Conservation (phyloP, 2,888 invertebrate species). For the Nephrotoma flavescens region DNA sequence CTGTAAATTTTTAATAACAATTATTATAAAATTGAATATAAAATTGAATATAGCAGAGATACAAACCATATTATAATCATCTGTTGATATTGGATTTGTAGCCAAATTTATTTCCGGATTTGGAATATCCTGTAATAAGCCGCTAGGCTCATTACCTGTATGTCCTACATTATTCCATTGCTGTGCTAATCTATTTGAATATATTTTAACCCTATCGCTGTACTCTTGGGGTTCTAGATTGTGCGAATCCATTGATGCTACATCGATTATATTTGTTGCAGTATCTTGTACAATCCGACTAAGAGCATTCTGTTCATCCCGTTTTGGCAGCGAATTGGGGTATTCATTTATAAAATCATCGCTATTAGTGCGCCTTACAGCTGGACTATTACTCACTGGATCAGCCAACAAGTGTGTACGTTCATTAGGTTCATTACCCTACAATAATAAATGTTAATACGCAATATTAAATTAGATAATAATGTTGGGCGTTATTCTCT, state of each 20-base stretch:
- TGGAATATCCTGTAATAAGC: slow-evolving; percentile 57
- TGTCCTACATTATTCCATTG: slow-evolving; percentile 33
- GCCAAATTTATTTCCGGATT: slow-evolving; percentile 53
- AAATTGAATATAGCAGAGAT: neutral
- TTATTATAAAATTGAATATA: neutral
- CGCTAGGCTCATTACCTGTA: slow-evolving; percentile 21
- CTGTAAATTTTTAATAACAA: slow-evolving; percentile 34
- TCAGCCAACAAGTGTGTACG: slow-evolving; percentile 66
- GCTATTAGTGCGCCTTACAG: slow-evolving; percentile 56
- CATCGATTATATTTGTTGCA: slow-evolving; percentile 86
- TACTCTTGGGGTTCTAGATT: slow-evolving; percentile 81
- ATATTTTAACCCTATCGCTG: slow-evolving; percentile 62
- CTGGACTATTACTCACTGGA: slow-evolving; percentile 58
- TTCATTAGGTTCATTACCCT: slow-evolving; percentile 43
- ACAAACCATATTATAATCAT: slow-evolving; percentile 54
- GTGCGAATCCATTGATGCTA: slow-evolving; percentile 80
- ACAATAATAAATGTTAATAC: neutral
- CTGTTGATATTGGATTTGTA: slow-evolving; percentile 41
- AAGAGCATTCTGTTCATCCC: slow-evolving; percentile 83
- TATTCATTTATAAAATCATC: slow-evolving; percentile 48
- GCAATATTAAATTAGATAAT: neutral
- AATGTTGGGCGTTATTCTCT: neutral
- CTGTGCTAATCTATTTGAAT: slow-evolving; percentile 41
- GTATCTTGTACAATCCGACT: slow-evolving; percentile 81
- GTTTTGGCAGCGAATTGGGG: slow-evolving; percentile 50